Evolutionary conservation across 2,797 vertebrate genomes (phyloP), one percentile per base, ranked within the genome.

Genomic region (Gorsachius magnificus): DNA sequence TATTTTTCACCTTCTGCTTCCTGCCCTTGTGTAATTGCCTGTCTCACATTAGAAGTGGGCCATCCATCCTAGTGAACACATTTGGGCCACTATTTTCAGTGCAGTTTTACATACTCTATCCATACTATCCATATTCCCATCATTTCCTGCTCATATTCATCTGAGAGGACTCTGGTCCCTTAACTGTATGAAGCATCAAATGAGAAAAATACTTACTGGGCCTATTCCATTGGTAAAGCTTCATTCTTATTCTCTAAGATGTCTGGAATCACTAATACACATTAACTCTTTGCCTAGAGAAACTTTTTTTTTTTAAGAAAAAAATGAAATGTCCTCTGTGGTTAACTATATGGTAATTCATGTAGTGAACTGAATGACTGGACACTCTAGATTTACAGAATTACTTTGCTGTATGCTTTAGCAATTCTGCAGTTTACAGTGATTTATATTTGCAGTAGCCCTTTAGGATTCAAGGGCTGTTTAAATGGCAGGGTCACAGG

Each of bases 1-100:
- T 83, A 26, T 91, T 91, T 90, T 92, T 70, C 36, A 91, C 72
- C 45, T 84, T 91, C 53, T 93, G 66, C 46, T 93, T 91, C 41
- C 16, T 74, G 41, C 31, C 58, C 28, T 60, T 36, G 53, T 90
- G 41, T 74, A 95, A 95, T 48, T 95, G 60, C 50, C 60, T 87
- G 81, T 77, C 88, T 87, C 38, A n/a, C 4, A 8, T 38, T 68
- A 68, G 80, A 93, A 94, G 83, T 41, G 29, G 41, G 41, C 26
- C 41, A 92, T 65, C 51, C 57, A 83, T 95, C 50, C 75, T 45
- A 45, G 36, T 61, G 46, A 89, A 76, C 11, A 35, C 46, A 61
- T 83, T 41, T 61, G 64, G 56, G 43, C 53, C 33, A 38, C 41
- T 71, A 46, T 83, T 85, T 94, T 80, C 65, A 66, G 70, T 45